Percentiles rank a stretch among this genome's conserved stretches.
Evolutionary conservation across 2,797 vertebrate genomes (phyloP).

Genomic region (Nyctalus aviator): DNA sequence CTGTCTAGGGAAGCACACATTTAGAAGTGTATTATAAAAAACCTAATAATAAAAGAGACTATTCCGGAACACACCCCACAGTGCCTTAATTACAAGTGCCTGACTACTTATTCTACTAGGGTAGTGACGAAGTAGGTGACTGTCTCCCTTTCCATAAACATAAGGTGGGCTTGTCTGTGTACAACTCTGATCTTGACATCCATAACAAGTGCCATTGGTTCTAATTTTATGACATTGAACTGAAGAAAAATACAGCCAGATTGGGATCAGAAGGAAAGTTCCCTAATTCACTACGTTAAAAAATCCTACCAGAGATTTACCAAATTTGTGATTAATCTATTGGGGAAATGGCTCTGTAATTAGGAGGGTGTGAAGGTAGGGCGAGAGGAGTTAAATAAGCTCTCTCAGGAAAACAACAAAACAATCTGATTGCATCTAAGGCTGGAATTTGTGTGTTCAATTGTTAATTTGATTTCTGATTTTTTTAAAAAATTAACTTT

Average conservation of each 20-base stretch:
- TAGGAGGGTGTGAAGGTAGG: not conserved
- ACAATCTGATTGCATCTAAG: not conserved
- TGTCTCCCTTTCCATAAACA: not conserved
- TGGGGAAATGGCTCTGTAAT: not conserved
- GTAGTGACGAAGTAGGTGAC: not conserved
- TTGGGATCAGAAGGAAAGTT: conserved; percentile 9
- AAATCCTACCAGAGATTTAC: conserved; percentile 22
- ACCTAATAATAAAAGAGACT: not conserved
- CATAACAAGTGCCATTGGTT: not conserved
- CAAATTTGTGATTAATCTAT: not conserved
- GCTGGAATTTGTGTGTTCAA: not conserved
- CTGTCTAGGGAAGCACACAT: not conserved
- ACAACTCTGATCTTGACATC: not conserved
- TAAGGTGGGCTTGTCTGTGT: too few species aligned
- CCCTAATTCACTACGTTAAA: not conserved
- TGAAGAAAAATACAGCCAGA: not conserved
- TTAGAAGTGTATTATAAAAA: not conserved
- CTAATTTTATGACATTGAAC: not conserved
- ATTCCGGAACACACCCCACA: not conserved
- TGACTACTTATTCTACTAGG: not conserved
- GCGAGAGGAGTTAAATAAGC: not conserved
- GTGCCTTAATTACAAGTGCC: not conserved
- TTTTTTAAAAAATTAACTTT: not conserved
- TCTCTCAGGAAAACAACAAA: not conserved
- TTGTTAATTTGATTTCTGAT: not conserved